Percentiles rank a stretch among this genome's conserved stretches.
Conservation (phyloP, 2,888 invertebrate species). For the Odontocolon sp. region DNA sequence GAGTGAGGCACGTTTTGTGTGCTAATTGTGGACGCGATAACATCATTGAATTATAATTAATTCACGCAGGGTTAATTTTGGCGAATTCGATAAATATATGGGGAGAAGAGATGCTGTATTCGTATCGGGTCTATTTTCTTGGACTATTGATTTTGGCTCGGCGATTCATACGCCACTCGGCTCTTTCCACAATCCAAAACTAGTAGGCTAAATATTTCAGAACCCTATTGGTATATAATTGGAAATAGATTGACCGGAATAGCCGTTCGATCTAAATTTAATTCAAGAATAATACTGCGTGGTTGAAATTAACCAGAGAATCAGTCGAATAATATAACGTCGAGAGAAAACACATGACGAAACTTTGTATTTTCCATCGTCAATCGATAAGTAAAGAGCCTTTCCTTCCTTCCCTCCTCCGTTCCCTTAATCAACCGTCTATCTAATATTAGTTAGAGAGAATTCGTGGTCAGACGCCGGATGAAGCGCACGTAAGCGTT, state of each 20-base stretch:
- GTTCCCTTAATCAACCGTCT: neutral
- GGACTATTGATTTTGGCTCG: conserved; percentile 56
- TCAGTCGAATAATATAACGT: conserved; percentile 4
- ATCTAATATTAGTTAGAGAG: conserved; percentile 3
- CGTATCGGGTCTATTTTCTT: conserved; percentile 43
- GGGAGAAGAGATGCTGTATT: no score
- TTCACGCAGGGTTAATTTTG: no score
- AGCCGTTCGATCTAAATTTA: conserved; percentile 35
- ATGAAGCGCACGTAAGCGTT: conserved; percentile 47
- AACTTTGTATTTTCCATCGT: no score
- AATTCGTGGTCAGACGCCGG: neutral
- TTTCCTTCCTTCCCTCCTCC: no score
- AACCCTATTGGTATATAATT: conserved; percentile 27
- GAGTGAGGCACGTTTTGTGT: no score
- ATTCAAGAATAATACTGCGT: conserved; percentile 24
- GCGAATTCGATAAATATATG: neutral
- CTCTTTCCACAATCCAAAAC: conserved; percentile 13
- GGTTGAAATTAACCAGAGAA: conserved; percentile 11
- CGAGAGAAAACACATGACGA: neutral
- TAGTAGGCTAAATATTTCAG: neutral
- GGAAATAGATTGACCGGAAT: conserved; percentile 43
- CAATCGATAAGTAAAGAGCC: no score
- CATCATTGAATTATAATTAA: no score
- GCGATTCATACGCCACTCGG: neutral
- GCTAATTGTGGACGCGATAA: no score